Evolutionary conservation across 2,888 invertebrate genomes (phyloP), one percentile per base, ranked within the genome.

Genomic region (Mactromeris polynyma): DNA sequence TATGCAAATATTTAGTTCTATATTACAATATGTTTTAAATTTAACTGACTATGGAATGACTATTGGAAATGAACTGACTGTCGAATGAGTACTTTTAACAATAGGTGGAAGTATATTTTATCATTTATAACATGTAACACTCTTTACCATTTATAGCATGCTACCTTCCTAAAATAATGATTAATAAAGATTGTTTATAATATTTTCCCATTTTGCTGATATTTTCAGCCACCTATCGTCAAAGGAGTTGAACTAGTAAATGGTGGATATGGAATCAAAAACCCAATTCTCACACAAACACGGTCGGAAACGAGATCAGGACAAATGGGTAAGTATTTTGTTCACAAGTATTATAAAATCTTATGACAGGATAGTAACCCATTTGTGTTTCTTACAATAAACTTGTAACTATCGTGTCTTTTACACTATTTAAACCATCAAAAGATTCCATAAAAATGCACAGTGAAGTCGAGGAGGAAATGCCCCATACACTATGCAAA

Each of bases 221-320:
- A 6, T 73, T 92, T 89, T 69, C 86, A 93, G 87, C 87, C 92
- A 86, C 93, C 88, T 58, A 91, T 86, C 80, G 92, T 91, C 85
- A 94, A 93, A 83, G 92, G 93, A 14, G 94, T 96, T 4, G 96
- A 96, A 85, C 82, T 95, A 11, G 94, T 96, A 0, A 96, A 96
- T 88, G 96, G 96, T 4, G 96, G 96, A 0, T 95, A 93, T 73
- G 96, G 96, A 6, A 95, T 96, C 54, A 96, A 96, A 92, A 96
- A 96, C 80, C 96, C 96, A 0, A 83, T 88, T 91, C 94, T 92
- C 84, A 94, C 93, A 19, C 95, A 96, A 19, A 58, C 80, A 21
- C 77, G 31, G 21, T 26, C 33, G 6, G 83, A 83, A 14, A 26
- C 40, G 17, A 40, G 83, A 46, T 69, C 38, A 40, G 73, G 31